These are phyloP conservation scores for Mimachlamys varia DNA, from an alignment of 2,888 invertebrate species.

Conservation along the genomic window DNA sequence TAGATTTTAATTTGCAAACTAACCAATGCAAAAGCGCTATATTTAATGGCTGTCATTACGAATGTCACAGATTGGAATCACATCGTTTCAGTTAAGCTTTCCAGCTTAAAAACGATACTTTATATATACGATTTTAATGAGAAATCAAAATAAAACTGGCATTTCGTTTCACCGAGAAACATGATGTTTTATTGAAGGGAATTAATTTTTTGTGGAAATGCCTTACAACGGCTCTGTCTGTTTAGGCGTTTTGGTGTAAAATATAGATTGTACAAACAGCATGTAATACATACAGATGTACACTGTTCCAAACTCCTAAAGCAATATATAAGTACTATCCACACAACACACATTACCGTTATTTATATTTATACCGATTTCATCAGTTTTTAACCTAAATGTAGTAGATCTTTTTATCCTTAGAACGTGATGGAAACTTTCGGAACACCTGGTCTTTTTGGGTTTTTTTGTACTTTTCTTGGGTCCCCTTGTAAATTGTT, in stretches of 20 bases:
- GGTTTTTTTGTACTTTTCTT: too few relatives aligned
- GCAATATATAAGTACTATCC: background rate
- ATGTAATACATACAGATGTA: background rate
- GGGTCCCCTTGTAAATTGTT: too few relatives aligned
- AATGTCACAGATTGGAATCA: background rate
- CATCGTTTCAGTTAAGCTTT: background rate
- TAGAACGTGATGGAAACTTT: background rate
- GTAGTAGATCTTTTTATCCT: background rate
- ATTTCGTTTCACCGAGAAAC: background rate
- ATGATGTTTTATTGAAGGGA: background rate
- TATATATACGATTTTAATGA: background rate
- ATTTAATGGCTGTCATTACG: background rate
- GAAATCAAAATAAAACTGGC: background rate
- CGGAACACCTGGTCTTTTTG: too few relatives aligned
- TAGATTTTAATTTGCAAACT: background rate
- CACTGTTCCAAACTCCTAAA: background rate
- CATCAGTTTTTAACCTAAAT: too few relatives aligned
- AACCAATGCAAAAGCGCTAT: background rate
- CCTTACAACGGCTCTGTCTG: background rate
- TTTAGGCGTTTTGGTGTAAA: background rate
- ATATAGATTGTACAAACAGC: background rate
- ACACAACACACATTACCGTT: background rate
- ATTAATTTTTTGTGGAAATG: background rate
- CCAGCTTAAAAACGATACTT: background rate
- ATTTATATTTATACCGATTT: too few relatives aligned